Evolutionary conservation across 2,113 vertebrate species (phyloP).

Genomic region (Alosa alosa): DNA sequence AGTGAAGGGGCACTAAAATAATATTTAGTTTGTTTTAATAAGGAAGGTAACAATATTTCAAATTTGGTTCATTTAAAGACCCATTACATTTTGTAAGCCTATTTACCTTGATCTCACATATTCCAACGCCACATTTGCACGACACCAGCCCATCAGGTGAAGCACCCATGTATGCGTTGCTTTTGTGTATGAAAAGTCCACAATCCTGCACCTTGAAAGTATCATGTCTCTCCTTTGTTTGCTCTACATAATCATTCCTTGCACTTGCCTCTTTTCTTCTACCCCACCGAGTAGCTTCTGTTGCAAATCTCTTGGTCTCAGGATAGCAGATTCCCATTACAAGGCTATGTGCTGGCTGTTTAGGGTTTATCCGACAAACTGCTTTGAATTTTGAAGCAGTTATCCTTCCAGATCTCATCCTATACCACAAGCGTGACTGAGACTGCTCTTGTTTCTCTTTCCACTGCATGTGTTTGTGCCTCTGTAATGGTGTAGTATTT

Average conservation of each 20-base stretch:
- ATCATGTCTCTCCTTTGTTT: not conserved
- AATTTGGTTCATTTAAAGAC: not conserved
- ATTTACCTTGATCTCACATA: not conserved
- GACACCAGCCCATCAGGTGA: not conserved
- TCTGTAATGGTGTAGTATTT: not conserved
- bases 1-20: not conserved
- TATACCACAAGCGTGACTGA: not conserved
- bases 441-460: not conserved
- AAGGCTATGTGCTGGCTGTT: not conserved
- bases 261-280: not conserved
- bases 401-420: not conserved
- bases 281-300: not conserved
- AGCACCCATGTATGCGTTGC: not conserved
- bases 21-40: not conserved
- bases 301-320: not conserved
- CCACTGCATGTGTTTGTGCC: not conserved
- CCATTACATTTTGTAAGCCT: not conserved
- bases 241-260: not conserved
- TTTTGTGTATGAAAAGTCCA: not conserved
- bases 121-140: not conserved
- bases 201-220: not conserved
- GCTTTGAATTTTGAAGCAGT: not conserved
- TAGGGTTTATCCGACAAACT: not conserved
- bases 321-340: not conserved
- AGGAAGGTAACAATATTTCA: not conserved